phyloP scores from a whole-genome alignment of 1,140 invertebrate genomes.

The Drosophila quadrilineata region DNA sequence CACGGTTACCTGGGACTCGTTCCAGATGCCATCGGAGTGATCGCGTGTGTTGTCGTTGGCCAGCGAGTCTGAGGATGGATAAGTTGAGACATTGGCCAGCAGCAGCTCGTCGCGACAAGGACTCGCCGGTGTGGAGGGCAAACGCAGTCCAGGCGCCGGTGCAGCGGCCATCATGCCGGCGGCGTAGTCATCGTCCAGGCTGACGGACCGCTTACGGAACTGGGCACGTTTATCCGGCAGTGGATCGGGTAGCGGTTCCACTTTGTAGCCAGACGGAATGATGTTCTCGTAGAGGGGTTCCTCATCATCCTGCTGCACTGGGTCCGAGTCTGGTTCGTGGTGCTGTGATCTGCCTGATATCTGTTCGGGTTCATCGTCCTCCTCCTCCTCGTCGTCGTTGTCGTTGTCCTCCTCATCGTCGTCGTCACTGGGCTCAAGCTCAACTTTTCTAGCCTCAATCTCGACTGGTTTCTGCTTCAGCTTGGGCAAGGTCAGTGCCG shows the following conservation, averaged over 20 bases:
- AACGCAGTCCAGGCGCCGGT: constrained; percentile 35
- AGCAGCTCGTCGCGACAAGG: constrained; percentile 80
- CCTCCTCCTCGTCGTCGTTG: constrained; percentile 25
- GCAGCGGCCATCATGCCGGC: not conserved
- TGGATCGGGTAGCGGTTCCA: constrained; percentile 13
- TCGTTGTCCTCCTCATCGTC: constrained; percentile 42
- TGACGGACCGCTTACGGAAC: constrained; percentile 86
- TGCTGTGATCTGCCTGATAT: constrained; percentile 25
- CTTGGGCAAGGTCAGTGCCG: constrained; percentile 58
- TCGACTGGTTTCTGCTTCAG: constrained; percentile 53
- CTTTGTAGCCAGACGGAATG: constrained; percentile 45
- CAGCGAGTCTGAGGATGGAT: constrained; percentile 90
- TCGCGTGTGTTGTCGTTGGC: constrained; percentile 89
- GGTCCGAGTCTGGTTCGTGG: constrained; percentile 22
- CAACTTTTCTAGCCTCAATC: constrained; percentile 58
- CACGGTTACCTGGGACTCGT: constrained; percentile 92
- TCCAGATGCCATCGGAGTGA: constrained; percentile 92
- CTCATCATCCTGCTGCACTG: constrained; percentile 48
- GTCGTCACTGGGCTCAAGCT: constrained; percentile 47
- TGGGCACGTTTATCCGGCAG: constrained; percentile 51
- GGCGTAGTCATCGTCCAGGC: constrained; percentile 82
- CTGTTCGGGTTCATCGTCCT: constrained; percentile 29
- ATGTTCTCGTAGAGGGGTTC: constrained; percentile 76
- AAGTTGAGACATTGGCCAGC: constrained; percentile 84
- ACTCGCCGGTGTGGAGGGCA: constrained; percentile 83